A percentile compares a stretch with the other conserved stretches of the same genome.
These are phyloP conservation scores for Oedothorax gibbosus DNA, from an alignment of 1,140 invertebrate species.

Conservation along the genomic window DNA sequence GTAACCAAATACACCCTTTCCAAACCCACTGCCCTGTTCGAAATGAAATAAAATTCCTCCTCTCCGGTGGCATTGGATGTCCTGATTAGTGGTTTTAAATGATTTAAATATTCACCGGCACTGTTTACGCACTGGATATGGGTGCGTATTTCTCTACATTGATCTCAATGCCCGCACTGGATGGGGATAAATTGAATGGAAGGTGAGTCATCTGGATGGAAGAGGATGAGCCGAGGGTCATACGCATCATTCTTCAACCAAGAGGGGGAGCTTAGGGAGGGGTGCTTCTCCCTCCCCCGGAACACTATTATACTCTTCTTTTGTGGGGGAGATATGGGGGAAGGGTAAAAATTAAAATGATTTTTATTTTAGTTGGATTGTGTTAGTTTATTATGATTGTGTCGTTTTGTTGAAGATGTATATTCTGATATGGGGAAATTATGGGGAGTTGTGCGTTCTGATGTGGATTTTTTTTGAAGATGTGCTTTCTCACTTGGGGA, in stretches of 20 bases:
- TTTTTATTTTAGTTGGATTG: too few species aligned
- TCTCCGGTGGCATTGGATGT: not conserved
- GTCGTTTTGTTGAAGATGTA: too few species aligned
- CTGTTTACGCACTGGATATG: slow-evolving; percentile 50
- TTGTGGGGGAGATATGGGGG: too few species aligned
- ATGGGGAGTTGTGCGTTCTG: too few species aligned
- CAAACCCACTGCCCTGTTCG: not conserved
- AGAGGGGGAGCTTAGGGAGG: slow-evolving; percentile 17
- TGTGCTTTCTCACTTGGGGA: too few species aligned
- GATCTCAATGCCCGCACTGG: slow-evolving; percentile 28
- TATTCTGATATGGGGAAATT: too few species aligned
- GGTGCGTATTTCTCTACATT: not conserved
- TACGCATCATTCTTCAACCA: slow-evolving; percentile 36
- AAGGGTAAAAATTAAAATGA: too few species aligned
- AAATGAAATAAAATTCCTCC: slow-evolving; percentile 39
- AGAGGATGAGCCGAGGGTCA: not conserved
- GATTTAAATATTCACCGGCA: slow-evolving; percentile 56
- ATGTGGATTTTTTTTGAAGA: too few species aligned
- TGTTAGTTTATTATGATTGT: too few species aligned
- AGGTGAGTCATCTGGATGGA: slow-evolving; percentile 45
- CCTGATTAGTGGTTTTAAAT: slow-evolving; percentile 60
- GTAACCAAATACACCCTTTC: too few species aligned
- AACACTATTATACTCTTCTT: slow-evolving; percentile 39
- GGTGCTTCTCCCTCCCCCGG: slow-evolving; percentile 11
- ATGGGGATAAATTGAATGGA: slow-evolving; percentile 45